phyloP scores from a whole-genome alignment of 2,113 vertebrate genomes.

The Scartelaos histophorus region DNA sequence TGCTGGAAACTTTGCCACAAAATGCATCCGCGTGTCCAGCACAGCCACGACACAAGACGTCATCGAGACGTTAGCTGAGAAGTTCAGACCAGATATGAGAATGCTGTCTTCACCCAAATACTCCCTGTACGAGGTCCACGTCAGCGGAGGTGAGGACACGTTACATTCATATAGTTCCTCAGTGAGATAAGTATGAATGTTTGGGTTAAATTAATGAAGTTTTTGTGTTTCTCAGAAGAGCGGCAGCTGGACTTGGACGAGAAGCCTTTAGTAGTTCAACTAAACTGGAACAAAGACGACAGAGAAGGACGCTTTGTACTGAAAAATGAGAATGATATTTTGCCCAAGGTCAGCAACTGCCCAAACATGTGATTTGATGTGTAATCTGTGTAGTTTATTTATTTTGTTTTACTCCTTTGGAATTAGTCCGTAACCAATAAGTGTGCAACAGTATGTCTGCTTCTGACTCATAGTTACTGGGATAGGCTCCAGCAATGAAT shows the following conservation, averaged over 20 bases:
- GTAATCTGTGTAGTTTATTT: background rate
- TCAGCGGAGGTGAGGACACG: constrained; percentile 92
- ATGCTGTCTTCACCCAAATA: constrained; percentile 98
- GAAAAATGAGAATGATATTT: constrained; percentile 96
- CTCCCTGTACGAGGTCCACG: constrained; percentile 95
- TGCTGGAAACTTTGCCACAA: constrained; percentile 97
- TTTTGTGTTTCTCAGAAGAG: constrained; percentile 84
- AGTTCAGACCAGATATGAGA: constrained; percentile 98
- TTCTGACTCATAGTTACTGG: no score
- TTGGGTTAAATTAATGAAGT: background rate
- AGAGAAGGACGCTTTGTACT: constrained; percentile 95
- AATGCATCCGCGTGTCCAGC: constrained; percentile 96
- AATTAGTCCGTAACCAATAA: background rate
- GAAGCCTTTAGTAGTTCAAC: constrained; percentile 95
- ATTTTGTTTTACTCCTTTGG: no score
- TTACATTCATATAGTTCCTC: background rate
- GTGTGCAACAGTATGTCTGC: background rate
- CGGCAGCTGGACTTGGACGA: constrained; percentile 97
- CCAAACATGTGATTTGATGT: background rate
- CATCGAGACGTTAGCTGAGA: constrained; percentile 96
- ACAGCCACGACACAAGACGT: constrained; percentile 98
- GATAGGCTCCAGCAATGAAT: background rate
- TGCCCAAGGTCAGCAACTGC: constrained; percentile 82
- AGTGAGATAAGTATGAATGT: background rate
- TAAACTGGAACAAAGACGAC: constrained; percentile 99